Percentiles rank a stretch among this genome's conserved stretches.
These are phyloP conservation scores for Stenchaetothrips biformis DNA, from an alignment of 2,888 invertebrate genomes.

Conservation along the genomic window DNA sequence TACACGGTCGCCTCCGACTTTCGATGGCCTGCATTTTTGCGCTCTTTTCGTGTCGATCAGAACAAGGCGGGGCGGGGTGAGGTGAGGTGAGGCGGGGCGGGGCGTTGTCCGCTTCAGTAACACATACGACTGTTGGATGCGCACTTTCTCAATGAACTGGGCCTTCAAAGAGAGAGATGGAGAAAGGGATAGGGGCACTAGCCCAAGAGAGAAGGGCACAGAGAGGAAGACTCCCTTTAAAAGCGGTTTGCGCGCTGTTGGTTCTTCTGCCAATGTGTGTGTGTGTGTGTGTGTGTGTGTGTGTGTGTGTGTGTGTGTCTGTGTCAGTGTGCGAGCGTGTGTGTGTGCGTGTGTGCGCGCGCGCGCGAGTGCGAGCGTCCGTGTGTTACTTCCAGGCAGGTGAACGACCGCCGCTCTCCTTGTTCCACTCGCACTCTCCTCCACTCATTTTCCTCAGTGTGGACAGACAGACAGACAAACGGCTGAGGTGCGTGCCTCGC, in stretches of 20 bases:
- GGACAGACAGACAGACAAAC: no score
- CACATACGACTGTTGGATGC: not conserved
- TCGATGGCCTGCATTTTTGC: conserved; percentile 23
- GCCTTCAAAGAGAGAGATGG: no score
- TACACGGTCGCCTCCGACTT: not conserved
- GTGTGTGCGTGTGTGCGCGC: not conserved
- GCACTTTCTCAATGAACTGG: no score
- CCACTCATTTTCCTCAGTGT: not conserved
- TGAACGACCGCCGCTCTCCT: conserved; percentile 4
- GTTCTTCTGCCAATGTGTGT: no score
- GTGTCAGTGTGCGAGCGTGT: not conserved
- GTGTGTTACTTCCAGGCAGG: conserved; percentile 22
- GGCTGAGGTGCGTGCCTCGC: no score
- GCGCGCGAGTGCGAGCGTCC: not conserved
- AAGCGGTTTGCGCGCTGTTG: not conserved
- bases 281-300: not conserved
- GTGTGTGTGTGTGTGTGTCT: not conserved
- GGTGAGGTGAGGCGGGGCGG: not conserved
- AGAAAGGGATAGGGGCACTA: conserved; percentile 20
- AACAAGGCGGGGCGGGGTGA: not conserved
- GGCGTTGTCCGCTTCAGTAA: conserved; percentile 1
- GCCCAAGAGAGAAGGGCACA: not conserved
- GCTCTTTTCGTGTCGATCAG: not conserved
- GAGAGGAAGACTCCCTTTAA: not conserved
- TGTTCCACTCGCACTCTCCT: not conserved